phyloP scores from a whole-genome alignment of 2,888 invertebrate species.

The Drosophila meridiana region DNA sequence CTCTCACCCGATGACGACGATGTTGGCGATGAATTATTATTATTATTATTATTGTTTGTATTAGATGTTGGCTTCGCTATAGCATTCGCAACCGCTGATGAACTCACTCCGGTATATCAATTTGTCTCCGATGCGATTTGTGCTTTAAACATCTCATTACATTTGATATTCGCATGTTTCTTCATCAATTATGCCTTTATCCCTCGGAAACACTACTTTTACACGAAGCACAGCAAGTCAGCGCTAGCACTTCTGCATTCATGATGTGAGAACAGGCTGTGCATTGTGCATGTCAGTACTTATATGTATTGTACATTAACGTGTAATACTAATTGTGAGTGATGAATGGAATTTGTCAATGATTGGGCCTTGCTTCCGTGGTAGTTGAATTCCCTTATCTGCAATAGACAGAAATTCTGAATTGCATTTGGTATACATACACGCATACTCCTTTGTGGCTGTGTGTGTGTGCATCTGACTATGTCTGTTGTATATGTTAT shows the following conservation, averaged over 20 bases:
- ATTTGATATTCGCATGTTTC: neutral
- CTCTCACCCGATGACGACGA: slow-evolving; percentile 37
- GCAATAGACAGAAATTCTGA: slow-evolving; percentile 53
- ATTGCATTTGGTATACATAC: slow-evolving; percentile 69
- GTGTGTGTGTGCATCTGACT: neutral
- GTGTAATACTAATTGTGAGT: neutral
- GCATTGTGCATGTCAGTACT: neutral
- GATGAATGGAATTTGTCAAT: neutral
- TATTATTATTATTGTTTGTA: slow-evolving; percentile 5
- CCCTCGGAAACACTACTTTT: neutral
- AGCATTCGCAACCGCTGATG: neutral
- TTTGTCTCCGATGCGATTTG: slow-evolving; percentile 16
- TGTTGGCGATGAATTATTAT: slow-evolving; percentile 11
- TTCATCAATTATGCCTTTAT: neutral
- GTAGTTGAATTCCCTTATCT: slow-evolving; percentile 33
- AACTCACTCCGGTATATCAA: slow-evolving; percentile 42
- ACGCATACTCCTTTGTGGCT: slow-evolving; percentile 21
- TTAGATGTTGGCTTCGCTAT: neutral
- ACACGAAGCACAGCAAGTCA: neutral
- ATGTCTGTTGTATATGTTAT: slow-evolving; percentile 3
- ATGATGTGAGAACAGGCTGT: neutral
- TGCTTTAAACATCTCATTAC: slow-evolving; percentile 23
- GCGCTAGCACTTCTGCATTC: neutral
- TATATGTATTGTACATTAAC: neutral
- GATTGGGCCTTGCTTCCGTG: slow-evolving; percentile 5